phyloP scores from a whole-genome alignment of 2,888 invertebrate genomes.

The Chrysomela aeneicollis region DNA sequence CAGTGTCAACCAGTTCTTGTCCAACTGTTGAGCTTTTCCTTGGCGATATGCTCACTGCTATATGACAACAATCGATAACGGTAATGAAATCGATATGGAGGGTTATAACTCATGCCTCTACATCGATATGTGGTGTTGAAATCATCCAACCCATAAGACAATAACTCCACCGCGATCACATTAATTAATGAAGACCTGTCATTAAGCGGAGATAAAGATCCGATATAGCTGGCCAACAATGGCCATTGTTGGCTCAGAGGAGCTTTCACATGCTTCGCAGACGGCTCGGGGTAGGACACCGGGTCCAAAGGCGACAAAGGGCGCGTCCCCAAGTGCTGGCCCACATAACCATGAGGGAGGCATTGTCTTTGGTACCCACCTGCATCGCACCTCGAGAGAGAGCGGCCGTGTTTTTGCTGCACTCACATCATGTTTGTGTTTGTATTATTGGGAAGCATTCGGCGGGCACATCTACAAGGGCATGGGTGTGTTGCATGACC shows the following conservation, averaged over 20 bases:
- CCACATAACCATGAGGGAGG: conserved; percentile 21
- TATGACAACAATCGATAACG: no score
- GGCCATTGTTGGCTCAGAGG: conserved; percentile 31
- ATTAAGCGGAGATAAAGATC: conserved; percentile 31
- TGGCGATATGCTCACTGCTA: no score
- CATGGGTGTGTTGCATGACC: neutral
- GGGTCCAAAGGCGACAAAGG: conserved; percentile 10
- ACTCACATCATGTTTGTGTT: conserved; percentile 1
- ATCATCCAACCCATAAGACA: no score
- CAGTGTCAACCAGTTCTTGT: no score
- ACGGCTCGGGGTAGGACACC: conserved; percentile 19
- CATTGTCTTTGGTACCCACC: conserved; percentile 28
- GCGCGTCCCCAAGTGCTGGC: conserved; percentile 22
- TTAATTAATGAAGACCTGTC: conserved; percentile 30
- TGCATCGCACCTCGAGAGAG: conserved; percentile 26
- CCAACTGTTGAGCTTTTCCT: no score
- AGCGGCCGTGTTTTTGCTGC: conserved; percentile 15
- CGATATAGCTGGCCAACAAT: conserved; percentile 24
- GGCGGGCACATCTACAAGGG: neutral
- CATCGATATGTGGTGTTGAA: no score
- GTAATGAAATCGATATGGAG: no score
- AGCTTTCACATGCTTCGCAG: conserved; percentile 26
- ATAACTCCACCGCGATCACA: conserved; percentile 15
- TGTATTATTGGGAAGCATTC: neutral
- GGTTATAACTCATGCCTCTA: no score